phyloP scores from a whole-genome alignment of 2,797 vertebrate genomes.

The Myotis myotis region DNA sequence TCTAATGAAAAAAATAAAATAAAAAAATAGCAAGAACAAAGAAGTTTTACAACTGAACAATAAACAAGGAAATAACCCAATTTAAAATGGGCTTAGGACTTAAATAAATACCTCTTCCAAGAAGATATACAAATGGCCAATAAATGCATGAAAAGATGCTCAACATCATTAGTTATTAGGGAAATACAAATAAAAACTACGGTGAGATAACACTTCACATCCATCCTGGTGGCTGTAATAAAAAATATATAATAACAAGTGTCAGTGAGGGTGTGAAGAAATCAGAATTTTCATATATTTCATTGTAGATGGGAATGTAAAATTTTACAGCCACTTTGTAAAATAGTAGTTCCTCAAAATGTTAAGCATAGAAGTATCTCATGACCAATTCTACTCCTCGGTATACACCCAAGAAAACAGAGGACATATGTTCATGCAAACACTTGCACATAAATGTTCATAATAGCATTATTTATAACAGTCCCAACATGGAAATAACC shows the following conservation, averaged over 20 bases:
- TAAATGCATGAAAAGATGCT: not conserved
- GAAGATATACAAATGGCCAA: not conserved
- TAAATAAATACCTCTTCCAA: constrained; percentile 20
- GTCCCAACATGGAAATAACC: not conserved
- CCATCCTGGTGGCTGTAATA: not conserved
- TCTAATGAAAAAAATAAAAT: too few relatives aligned
- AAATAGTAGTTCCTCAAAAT: constrained; percentile 23
- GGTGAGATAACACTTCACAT: not conserved
- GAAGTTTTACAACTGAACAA: not conserved
- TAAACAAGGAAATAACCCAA: constrained; percentile 23
- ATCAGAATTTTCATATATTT: not conserved
- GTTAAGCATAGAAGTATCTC: not conserved
- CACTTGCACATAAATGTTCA: not conserved
- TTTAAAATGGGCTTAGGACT: constrained; percentile 20
- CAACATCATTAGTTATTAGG: not conserved
- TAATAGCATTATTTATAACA: not conserved
- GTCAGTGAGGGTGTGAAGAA: not conserved
- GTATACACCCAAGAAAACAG: not conserved
- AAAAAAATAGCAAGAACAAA: not conserved
- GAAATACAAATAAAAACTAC: constrained; percentile 27
- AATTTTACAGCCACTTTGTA: not conserved
- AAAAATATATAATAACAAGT: not conserved
- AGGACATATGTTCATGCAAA: not conserved
- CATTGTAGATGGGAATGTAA: not conserved
- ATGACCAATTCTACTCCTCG: not conserved